phyloP scores from a whole-genome alignment of 2,888 invertebrate genomes.

The Carpatolechia fugitivella region DNA sequence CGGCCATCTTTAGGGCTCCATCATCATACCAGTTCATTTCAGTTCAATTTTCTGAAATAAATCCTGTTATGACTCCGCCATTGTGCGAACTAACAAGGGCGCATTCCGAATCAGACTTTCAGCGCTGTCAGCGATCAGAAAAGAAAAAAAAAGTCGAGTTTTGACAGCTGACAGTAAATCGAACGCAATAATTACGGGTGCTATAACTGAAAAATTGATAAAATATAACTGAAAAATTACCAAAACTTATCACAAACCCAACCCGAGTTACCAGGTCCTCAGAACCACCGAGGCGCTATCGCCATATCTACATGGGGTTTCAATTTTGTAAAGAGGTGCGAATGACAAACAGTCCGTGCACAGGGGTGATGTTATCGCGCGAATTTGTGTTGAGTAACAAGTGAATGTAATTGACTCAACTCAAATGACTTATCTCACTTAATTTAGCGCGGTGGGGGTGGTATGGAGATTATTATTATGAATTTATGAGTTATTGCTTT shows the following conservation, averaged over 20 bases:
- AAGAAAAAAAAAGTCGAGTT: no score
- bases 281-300: background rate
- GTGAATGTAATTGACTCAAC: constrained; percentile 25
- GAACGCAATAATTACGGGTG: no score
- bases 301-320: constrained; percentile 28
- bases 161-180: no score
- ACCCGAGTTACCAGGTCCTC: background rate
- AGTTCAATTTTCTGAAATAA: no score
- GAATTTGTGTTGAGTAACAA: constrained; percentile 18
- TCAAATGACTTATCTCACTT: constrained; percentile 1
- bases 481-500: background rate
- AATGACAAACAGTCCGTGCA: constrained; percentile 24
- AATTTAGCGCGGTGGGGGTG: background rate
- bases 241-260: background rate
- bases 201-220: background rate
- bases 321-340: constrained; percentile 27
- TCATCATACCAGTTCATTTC: no score
- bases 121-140: no score
- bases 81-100: no score
- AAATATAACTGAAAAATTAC: background rate
- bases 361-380: constrained; percentile 18
- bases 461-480: background rate
- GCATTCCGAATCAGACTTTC: no score
- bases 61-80: no score
- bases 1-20: no score